Conservation (phyloP, 2,888 invertebrate genomes). For the Harpalus rubripes region DNA sequence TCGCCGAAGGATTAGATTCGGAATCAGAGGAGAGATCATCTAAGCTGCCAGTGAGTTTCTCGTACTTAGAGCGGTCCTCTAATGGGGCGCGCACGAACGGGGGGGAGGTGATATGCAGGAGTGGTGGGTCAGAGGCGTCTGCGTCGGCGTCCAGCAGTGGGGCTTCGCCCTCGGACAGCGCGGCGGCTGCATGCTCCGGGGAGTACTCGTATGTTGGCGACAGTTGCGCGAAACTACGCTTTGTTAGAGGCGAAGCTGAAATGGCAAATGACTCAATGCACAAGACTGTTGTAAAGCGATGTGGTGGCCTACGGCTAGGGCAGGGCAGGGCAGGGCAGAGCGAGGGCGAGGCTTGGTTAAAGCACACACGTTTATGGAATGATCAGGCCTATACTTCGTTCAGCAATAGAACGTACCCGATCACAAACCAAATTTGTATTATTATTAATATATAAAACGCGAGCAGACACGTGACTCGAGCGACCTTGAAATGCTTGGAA, state of each 20-base stretch:
- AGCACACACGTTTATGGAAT: constrained; percentile 32
- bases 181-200: constrained; percentile 70
- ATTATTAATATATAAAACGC: no score
- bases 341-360: constrained; percentile 30
- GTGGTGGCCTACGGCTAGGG: not conserved
- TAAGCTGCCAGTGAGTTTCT: constrained; percentile 83
- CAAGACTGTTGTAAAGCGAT: not conserved
- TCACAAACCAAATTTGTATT: no score
- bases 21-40: constrained; percentile 80
- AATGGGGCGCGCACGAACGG: constrained; percentile 82
- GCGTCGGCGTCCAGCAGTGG: constrained; percentile 76
- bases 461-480: no score
- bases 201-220: constrained; percentile 76
- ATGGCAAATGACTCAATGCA: constrained; percentile 52
- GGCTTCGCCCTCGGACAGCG: constrained; percentile 76
- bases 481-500: no score
- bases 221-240: constrained; percentile 70
- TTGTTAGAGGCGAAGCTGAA: constrained; percentile 68
- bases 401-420: no score
- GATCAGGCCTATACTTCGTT: no score
- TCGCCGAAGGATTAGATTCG: constrained; percentile 75
- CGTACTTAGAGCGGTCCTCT: constrained; percentile 88
- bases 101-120: constrained; percentile 74
- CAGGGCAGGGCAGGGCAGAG: no score
- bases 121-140: constrained; percentile 69